Evolutionary conservation across 1,140 invertebrate species (phyloP), one percentile per base, ranked within the genome.

Genomic region (Scaptomyza montana): DNA sequence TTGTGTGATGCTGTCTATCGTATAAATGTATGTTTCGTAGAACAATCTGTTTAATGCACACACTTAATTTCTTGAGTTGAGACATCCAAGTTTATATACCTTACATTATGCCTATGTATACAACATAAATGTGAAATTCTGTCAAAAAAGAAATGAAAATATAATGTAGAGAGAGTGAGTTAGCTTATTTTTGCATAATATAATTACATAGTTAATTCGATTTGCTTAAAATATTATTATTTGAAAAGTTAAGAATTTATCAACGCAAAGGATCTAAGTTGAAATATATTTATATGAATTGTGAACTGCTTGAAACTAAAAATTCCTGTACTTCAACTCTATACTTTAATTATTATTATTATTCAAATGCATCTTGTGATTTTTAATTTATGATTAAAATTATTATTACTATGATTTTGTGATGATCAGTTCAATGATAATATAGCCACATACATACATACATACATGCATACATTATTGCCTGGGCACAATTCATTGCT

Each of bases 301-400:
- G 60, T 51, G 51, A 49, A 56, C 21, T 47, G 43, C 25, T 49
- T 67, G 64, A 59, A 69, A 62, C 66, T 61, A 47, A 63, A 69
- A 69, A 74, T 74, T 74, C 71, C 71, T 62, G 39, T n/a, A 51
- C 39, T 12, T n/a, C 39, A 43, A n/a, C 33, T 36, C n/a, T 8
- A 43, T 43, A 43, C 12, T 39, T 10, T 10, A 10, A 39, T 39
- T 39, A 39, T 39, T 43, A 43, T 43, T 43, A 43, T 43, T 30
- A 63, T 74, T 62, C 46, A 56, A 53, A 54, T 16, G 51, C 43
- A 47, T 39, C 43, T 60, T 76, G 74, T 76, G 74, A 76, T 76
- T 76, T 62, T 43, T 73, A 54, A 47, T 67, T 49, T 54, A 59
- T 66, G 49, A 39, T 72, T 61, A 54, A 56, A 62, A 51, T 28